Conservation (phyloP, 2,113 vertebrate genomes). For the Crotalus viridis region DNA sequence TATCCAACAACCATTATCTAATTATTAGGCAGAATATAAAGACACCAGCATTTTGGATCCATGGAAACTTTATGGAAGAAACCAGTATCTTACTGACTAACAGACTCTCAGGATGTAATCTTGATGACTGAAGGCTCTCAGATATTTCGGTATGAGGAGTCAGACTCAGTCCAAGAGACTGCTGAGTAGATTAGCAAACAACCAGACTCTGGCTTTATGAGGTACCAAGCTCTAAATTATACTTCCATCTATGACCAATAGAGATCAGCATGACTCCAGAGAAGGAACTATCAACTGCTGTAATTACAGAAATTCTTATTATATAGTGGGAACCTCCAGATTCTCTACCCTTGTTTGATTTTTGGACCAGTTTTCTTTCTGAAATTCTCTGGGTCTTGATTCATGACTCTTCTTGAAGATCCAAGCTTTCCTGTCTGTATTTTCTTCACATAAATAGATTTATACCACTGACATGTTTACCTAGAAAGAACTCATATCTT, state of each 20-base stretch:
- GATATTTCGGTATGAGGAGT: neutral
- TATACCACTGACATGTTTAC: neutral
- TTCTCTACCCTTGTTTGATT: neutral
- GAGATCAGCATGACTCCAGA: neutral
- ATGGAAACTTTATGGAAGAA: neutral
- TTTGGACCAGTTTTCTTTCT: neutral
- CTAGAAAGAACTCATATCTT: neutral
- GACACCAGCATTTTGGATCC: neutral
- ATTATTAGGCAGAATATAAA: neutral
- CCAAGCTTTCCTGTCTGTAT: neutral
- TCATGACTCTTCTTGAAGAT: neutral
- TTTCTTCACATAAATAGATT: neutral
- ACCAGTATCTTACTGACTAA: neutral
- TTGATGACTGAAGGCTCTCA: neutral
- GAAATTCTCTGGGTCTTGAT: neutral
- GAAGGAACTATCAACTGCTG: neutral
- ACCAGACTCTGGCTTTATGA: neutral
- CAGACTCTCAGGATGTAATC: neutral
- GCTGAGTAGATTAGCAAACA: neutral
- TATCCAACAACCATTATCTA: neutral
- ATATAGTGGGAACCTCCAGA: neutral
- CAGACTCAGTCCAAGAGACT: neutral
- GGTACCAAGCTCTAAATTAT: neutral
- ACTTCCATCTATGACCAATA: neutral
- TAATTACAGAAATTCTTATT: neutral